Conservation (phyloP, 2,797 vertebrate species). For the Numenius phaeopus region DNA sequence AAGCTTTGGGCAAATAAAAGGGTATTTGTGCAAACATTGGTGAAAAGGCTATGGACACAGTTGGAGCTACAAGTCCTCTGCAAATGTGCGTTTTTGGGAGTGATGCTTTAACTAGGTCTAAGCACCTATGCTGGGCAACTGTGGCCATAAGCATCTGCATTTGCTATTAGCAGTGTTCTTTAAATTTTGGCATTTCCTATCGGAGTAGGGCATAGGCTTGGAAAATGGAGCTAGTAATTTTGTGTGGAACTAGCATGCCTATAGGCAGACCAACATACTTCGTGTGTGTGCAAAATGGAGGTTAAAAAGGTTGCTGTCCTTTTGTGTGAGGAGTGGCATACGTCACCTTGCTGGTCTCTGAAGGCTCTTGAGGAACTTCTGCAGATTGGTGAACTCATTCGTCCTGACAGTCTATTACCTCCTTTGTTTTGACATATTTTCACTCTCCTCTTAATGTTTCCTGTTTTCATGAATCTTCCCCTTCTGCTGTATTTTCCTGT, state of each 20-base stretch:
- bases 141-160: neutral
- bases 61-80: neutral
- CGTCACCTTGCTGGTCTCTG: constrained; percentile 68
- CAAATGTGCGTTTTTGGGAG: neutral
- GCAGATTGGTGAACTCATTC: constrained; percentile 19
- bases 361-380: constrained; percentile 74
- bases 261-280: neutral
- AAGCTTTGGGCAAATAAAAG: neutral
- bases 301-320: constrained; percentile 54
- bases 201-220: neutral
- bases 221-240: neutral
- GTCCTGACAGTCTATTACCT: constrained; percentile 47
- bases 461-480: constrained; percentile 82
- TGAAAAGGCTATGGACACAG: neutral
- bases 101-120: neutral
- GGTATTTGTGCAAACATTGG: neutral
- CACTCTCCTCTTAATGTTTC: constrained; percentile 77
- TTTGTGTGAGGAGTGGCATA: constrained; percentile 39
- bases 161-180: neutral
- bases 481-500: constrained; percentile 81
- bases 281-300: neutral
- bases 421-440: constrained; percentile 83
- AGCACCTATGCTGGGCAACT: neutral
- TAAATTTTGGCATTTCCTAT: neutral
- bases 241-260: neutral